Evolutionary conservation across 2,113 vertebrate genomes (phyloP).

Genomic region (Istiophorus platypterus): DNA sequence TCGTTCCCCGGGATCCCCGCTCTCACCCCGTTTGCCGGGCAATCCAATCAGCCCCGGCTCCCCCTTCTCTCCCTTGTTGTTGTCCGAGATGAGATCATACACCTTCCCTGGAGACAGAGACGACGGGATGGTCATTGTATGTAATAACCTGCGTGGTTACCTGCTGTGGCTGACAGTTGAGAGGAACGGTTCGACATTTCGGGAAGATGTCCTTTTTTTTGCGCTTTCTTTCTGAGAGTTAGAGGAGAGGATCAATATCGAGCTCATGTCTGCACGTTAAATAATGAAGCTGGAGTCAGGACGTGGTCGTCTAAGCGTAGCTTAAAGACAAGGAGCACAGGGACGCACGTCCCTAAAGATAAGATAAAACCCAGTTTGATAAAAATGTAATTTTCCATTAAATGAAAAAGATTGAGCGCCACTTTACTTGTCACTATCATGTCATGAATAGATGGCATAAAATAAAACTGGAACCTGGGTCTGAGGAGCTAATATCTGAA

Average conservation of each 20-base stretch:
- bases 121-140: neutral
- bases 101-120: neutral
- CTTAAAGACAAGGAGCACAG: no score
- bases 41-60: neutral
- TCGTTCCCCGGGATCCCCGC: slow-evolving; percentile 11
- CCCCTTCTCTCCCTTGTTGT: slow-evolving; percentile 50
- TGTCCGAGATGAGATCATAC: accelerated
- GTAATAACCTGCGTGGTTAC: neutral
- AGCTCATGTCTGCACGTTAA: neutral
- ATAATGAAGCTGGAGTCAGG: neutral
- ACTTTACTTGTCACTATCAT: no score
- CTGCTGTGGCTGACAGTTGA: neutral
- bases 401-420: no score
- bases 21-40: slow-evolving; percentile 61
- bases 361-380: no score
- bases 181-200: neutral
- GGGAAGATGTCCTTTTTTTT: neutral
- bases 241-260: neutral
- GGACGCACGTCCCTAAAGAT: no score
- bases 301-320: neutral
- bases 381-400: no score
- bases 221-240: neutral
- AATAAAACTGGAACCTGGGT: no score
- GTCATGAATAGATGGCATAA: no score
- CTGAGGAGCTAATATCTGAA: no score